Percentiles rank a stretch among this genome's conserved stretches.
Evolutionary conservation across 2,113 vertebrate genomes (phyloP).

Genomic region (Gymnogyps californianus): DNA sequence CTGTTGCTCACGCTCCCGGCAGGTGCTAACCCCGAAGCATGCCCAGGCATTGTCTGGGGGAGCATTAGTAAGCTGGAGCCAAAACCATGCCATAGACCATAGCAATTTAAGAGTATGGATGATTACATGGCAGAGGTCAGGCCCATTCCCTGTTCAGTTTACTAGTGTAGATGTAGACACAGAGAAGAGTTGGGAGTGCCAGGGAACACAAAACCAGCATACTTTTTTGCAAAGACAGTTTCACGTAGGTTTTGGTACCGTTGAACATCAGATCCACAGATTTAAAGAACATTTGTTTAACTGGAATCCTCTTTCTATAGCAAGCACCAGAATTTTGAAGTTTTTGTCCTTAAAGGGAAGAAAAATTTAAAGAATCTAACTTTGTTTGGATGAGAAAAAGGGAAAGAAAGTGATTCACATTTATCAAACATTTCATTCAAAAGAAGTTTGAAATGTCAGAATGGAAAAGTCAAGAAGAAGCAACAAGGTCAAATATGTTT

Average conservation of each 20-base stretch:
- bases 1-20: not conserved
- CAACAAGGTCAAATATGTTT: not conserved
- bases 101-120: not conserved
- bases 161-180: accelerated
- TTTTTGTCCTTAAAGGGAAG: not conserved
- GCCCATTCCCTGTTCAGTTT: not conserved
- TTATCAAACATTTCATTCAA: not conserved
- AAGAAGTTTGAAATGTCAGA: not conserved
- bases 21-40: not conserved
- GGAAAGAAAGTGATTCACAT: not conserved
- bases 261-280: not conserved
- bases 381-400: not conserved
- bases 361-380: not conserved
- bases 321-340: not conserved
- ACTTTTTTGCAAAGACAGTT: not conserved
- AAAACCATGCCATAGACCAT: not conserved
- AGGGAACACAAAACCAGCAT: not conserved
- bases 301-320: not conserved
- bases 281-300: not conserved
- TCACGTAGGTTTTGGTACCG: not conserved
- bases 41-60: not conserved
- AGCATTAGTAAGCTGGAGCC: not conserved
- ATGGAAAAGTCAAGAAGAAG: not conserved
- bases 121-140: not conserved
- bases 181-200: not conserved